Base-by-base conservation (phyloP, 1,140 invertebrate genomes). In the Cephus cinctus region DNA sequence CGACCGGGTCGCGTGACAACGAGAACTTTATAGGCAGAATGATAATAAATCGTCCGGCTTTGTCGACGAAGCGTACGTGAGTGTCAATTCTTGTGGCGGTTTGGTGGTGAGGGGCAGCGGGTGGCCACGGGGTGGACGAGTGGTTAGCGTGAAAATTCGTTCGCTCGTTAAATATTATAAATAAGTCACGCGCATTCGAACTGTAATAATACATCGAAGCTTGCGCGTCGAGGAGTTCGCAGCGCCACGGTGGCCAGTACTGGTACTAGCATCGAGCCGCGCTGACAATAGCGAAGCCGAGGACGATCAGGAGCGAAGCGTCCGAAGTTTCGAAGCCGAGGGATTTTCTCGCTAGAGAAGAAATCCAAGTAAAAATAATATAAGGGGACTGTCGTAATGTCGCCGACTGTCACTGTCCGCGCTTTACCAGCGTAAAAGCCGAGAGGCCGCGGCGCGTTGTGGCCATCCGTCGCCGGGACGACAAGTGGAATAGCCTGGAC, bases 391-490 rank as follows among this genome's bases (percentile, higher is more conserved):
- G 2, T 8, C 34, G 9, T 3, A 15, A 11, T 36, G 34, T 36
- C 19, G 15, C 19, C 19, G 14, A 16, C n/a, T n/a, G n/a, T n/a
- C n/a, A n/a, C n/a, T 27, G n/a, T 27, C n/a, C n/a, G n/a, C n/a
- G n/a, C n/a, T n/a, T 36, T 15, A 15, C 19, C 14, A 36, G 14
- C 9, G 15, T 11, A 12, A 18, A 36, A 4, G 15, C 34, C 5
- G 34, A 12, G 34, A 36, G 34, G 34, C 14, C 34, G 34, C 14
- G 34, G 19, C 14, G 8, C 11, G 14, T 12, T 18, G 27, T 8
- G 9, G 34, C 14, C 34, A 36, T 36, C 34, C 34, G 19, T 36
- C 34, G 34, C 34, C 34, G 14, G 19, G 34, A 36, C 34, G 34
- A 36, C 34, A 36, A 36, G 11, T 18, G 34, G 34, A 36, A 36